A percentile compares a stretch with the other conserved stretches of the same genome.
phyloP scores from a whole-genome alignment of 1,140 invertebrate species.

The Adelges cooleyi region DNA sequence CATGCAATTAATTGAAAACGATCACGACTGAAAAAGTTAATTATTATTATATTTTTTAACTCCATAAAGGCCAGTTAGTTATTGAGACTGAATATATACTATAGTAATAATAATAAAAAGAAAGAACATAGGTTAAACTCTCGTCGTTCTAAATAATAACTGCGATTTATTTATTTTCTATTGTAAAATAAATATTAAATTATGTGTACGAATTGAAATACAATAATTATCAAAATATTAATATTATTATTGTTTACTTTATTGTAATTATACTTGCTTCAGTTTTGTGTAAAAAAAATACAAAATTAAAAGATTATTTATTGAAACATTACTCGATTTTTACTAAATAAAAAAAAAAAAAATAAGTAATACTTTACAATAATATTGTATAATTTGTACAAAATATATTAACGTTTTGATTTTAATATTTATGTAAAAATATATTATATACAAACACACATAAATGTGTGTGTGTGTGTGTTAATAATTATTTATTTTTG shows the following conservation, averaged over 20 bases:
- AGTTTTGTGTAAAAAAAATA: no score
- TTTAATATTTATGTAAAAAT: background rate
- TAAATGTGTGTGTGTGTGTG: background rate
- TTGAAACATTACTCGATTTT: no score
- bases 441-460: background rate
- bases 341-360: no score
- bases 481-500: conserved; percentile 10
- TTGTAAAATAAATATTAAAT: no score
- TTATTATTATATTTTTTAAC: conserved; percentile 13
- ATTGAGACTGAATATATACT: conserved; percentile 21
- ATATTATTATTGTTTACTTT: no score
- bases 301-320: no score
- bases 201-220: no score
- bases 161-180: background rate
- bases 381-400: conserved; percentile 16
- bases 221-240: no score
- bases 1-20: background rate
- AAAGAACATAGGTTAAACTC: conserved; percentile 13
- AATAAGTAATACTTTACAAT: no score
- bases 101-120: conserved; percentile 2
- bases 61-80: conserved; percentile 20
- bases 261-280: no score
- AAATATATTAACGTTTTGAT: background rate
- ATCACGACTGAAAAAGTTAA: background rate
- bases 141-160: background rate